Conservation (phyloP, 2,888 invertebrate genomes). For the Epistrophella euchroma region DNA sequence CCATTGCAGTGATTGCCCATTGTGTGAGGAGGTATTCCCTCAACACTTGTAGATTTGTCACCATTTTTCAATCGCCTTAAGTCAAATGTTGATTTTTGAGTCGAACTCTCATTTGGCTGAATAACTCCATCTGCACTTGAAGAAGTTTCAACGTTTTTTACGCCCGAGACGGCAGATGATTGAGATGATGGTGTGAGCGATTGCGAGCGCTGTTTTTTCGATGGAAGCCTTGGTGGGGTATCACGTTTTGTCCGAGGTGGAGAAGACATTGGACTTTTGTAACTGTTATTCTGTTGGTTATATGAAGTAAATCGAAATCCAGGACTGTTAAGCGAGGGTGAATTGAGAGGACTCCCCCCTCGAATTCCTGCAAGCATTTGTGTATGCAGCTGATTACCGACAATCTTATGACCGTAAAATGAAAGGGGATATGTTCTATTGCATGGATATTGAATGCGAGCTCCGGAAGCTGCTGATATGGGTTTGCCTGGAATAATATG, state of each 20-base stretch:
- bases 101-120: conserved; percentile 80
- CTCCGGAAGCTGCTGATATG: conserved; percentile 94
- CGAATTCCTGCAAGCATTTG: conserved; percentile 83
- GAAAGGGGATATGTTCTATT: conserved; percentile 92
- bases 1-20: conserved; percentile 78
- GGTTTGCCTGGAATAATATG: conserved; percentile 90
- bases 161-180: conserved; percentile 80
- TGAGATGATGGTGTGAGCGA: conserved; percentile 89
- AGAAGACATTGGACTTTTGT: conserved; percentile 85
- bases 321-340: conserved; percentile 84
- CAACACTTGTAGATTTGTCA: conserved; percentile 71
- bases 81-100: conserved; percentile 40
- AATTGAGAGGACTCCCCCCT: conserved; percentile 83
- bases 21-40: conserved; percentile 62
- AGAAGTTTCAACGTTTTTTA: conserved; percentile 85
- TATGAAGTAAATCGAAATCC: conserved; percentile 81
- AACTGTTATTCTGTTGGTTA: conserved; percentile 77
- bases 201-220: conserved; percentile 90
- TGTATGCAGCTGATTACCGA: conserved; percentile 84
- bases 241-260: conserved; percentile 85
- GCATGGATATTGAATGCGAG: conserved; percentile 93
- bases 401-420: conserved; percentile 88
- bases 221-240: conserved; percentile 84
- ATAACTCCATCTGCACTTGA: conserved; percentile 90
- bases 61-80: conserved; percentile 70